These are phyloP conservation scores for Hestina assimilis DNA, from an alignment of 1,140 invertebrate species.

Conservation along the genomic window DNA sequence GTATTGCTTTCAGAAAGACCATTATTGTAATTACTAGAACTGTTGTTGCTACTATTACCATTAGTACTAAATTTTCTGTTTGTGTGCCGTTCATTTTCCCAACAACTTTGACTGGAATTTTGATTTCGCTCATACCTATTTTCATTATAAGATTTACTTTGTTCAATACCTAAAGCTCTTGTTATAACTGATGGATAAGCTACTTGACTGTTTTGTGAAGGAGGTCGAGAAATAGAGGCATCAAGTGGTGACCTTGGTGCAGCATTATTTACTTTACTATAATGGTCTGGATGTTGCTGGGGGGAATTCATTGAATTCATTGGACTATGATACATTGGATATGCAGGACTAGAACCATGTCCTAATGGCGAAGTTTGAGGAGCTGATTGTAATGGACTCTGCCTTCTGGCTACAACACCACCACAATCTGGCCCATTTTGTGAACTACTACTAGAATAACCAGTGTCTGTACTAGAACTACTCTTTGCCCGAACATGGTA, in stretches of 20 bases:
- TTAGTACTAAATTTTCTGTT: slow-evolving; percentile 64
- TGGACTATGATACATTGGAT: slow-evolving; percentile 88
- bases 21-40: slow-evolving; percentile 54
- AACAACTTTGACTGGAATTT: slow-evolving; percentile 68
- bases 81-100: slow-evolving; percentile 70
- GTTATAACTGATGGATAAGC: slow-evolving; percentile 87
- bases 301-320: slow-evolving; percentile 86
- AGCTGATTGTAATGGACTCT: slow-evolving; percentile 83
- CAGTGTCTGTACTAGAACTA: slow-evolving; percentile 81
- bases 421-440: slow-evolving; percentile 84
- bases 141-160: slow-evolving; percentile 80
- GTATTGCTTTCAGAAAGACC: slow-evolving; percentile 76
- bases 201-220: slow-evolving; percentile 81
- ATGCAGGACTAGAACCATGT: slow-evolving; percentile 86
- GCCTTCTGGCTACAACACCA: slow-evolving; percentile 81
- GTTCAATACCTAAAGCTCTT: slow-evolving; percentile 81
- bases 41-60: slow-evolving; percentile 63
- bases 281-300: slow-evolving; percentile 80
- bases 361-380: slow-evolving; percentile 82
- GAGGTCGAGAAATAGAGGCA: slow-evolving; percentile 81
- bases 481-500: slow-evolving; percentile 84
- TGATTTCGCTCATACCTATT: slow-evolving; percentile 81
- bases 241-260: slow-evolving; percentile 84
- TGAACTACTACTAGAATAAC: slow-evolving; percentile 81
- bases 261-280: slow-evolving; percentile 78